A percentile compares a stretch with the other conserved stretches of the same genome.
These are phyloP conservation scores for Toxotes chatareus DNA, from an alignment of 2,113 vertebrate genomes.

Conservation along the genomic window DNA sequence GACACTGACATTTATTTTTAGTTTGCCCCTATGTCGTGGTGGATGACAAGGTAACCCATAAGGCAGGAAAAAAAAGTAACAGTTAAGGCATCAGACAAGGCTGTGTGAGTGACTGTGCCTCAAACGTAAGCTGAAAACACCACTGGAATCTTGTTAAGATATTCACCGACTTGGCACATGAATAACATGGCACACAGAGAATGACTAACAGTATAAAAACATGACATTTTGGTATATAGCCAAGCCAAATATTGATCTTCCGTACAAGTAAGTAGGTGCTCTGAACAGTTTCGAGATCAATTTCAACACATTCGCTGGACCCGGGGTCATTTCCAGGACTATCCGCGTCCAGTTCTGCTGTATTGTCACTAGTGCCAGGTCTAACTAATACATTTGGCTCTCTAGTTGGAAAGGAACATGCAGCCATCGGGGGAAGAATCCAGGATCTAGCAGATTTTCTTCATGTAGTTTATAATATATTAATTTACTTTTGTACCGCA, in stretches of 20 bases:
- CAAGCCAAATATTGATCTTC: slow-evolving; percentile 46
- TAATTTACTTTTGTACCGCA: slow-evolving; percentile 38
- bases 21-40: slow-evolving; percentile 3
- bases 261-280: slow-evolving; percentile 27
- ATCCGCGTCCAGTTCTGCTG: slow-evolving; percentile 27
- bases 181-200: slow-evolving; percentile 28
- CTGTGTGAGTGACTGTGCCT: slow-evolving; percentile 48
- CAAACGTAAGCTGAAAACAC: not conserved
- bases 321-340: slow-evolving; percentile 6
- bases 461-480: slow-evolving; percentile 37
- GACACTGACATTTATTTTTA: not conserved
- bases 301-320: slow-evolving; percentile 42
- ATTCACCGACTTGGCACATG: slow-evolving; percentile 43
- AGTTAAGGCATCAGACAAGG: slow-evolving; percentile 78
- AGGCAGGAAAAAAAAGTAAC: slow-evolving; percentile 42
- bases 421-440: slow-evolving; percentile 37
- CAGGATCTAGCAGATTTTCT: slow-evolving; percentile 18
- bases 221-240: slow-evolving; percentile 65
- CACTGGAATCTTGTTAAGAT: slow-evolving; percentile 6
- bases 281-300: slow-evolving; percentile 22
- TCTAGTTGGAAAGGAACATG: slow-evolving; percentile 46
- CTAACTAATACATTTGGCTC: slow-evolving; percentile 63
- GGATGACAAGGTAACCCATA: slow-evolving; percentile 11
- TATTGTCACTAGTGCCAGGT: slow-evolving; percentile 75
- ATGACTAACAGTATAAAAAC: slow-evolving; percentile 49